Evolutionary conservation across 2,888 invertebrate genomes (phyloP).

Genomic region (Tigriopus californicus): DNA sequence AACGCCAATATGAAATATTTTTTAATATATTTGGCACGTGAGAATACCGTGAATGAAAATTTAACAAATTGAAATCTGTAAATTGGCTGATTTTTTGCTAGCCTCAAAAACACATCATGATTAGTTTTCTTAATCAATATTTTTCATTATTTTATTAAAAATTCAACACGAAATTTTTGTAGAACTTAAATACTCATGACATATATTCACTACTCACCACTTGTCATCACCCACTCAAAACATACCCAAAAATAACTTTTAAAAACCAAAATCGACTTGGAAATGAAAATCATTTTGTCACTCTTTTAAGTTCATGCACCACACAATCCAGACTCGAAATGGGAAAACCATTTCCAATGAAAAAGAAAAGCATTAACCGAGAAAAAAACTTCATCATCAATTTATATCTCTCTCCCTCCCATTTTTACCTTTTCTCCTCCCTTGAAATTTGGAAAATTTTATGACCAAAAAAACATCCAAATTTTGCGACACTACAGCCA

Average conservation of each 20-base stretch:
- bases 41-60: no score
- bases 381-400: constrained; percentile 12
- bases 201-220: not conserved
- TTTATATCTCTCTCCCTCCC: constrained; percentile 23
- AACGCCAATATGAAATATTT: no score
- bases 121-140: no score
- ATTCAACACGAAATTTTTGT: no score
- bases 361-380: constrained; percentile 11
- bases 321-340: not conserved
- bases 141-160: no score
- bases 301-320: not conserved
- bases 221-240: not conserved
- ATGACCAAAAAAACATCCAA: not conserved
- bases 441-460: not conserved
- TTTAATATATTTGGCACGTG: no score
- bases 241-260: not conserved
- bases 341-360: constrained; percentile 9
- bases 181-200: not conserved
- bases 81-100: no score
- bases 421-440: constrained; percentile 14
- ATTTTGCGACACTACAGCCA: not conserved
- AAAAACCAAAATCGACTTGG: not conserved
- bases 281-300: not conserved
- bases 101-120: no score
- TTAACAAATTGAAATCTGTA: no score